Base-by-base conservation (phyloP, 2,888 invertebrate species). In the Drosophila birchii region DNA sequence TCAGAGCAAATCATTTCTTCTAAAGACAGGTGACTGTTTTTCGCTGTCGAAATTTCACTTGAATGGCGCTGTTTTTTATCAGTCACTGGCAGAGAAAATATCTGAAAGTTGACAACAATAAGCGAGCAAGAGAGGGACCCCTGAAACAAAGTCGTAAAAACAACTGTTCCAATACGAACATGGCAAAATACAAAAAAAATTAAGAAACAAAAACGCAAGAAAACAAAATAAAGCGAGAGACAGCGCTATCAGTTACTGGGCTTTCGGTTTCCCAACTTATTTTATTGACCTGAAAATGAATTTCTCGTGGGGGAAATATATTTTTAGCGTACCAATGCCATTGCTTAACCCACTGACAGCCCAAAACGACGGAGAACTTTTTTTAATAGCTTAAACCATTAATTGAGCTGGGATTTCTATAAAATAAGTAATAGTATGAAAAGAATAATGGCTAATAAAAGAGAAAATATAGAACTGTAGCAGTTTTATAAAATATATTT, bases 161-260 rank as follows among this genome's bases (percentile, higher is more conserved):
- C 89, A 83, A 75, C 89, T 83, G 82, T 83, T 80, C 62, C 70
- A 82, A 83, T 72, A 83, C 56, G 67, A 59, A 47, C 39, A 59
- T 41, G 59, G 73, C 54, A 38, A 70, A 70, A 70, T 39, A 43
- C 34, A 39, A 29, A 64, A 73, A 34, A 56, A 36, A 56, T 44
- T 58, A 71, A 76, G 70, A 81, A 70, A 68, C 56, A 53, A 32
- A 69, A 49, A 56, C 20, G 20, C 14, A 56, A 68, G 72, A 39
- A 54, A 47, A 59, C 59, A 60, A 41, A 76, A 70, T 49, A 54
- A n/a, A 53, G 23, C 47, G 44, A 26, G 58, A 54, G 53, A 67
- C 60, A 49, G 38, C 54, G 54, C 38, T 56, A 67, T 67, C 76
- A 67, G 68, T 45, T 67, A 56, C 36, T 49, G 45, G 58, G 59